A percentile compares a stretch with the other conserved stretches of the same genome.
phyloP scores from a whole-genome alignment of 2,113 vertebrate genomes.

The Eretmochelys imbricata region DNA sequence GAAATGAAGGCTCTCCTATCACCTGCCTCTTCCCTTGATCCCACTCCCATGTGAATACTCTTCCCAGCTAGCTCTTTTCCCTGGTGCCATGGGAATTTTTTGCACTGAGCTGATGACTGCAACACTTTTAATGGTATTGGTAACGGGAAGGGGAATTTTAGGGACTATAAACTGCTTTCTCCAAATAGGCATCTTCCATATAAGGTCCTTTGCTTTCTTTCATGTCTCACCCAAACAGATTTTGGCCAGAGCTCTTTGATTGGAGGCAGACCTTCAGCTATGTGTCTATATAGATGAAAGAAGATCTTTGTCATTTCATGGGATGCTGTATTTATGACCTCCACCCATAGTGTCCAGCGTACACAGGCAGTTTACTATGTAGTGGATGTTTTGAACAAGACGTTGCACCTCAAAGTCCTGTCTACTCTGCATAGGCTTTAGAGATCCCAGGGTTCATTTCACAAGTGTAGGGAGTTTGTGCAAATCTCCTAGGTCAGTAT shows the following conservation, averaged over 20 bases:
- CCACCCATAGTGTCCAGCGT: neutral
- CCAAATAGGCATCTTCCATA: neutral
- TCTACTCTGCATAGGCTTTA: neutral
- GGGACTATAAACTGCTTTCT: too few relatives aligned
- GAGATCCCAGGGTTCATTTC: neutral
- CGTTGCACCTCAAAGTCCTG: neutral
- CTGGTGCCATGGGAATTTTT: too few relatives aligned
- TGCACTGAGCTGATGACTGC: too few relatives aligned
- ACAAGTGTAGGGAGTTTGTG: neutral
- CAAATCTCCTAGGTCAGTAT: neutral
- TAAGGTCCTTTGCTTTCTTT: neutral
- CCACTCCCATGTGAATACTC: too few relatives aligned
- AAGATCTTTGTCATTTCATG: neutral
- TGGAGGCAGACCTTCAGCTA: neutral
- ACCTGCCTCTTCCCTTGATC: too few relatives aligned
- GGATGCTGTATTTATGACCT: neutral
- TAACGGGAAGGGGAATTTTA: too few relatives aligned
- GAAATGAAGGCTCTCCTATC: too few relatives aligned
- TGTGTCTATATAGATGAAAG: constrained; percentile 5
- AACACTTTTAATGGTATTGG: too few relatives aligned
- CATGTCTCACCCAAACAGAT: neutral
- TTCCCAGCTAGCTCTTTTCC: too few relatives aligned
- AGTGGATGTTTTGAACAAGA: neutral
- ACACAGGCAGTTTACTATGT: neutral
- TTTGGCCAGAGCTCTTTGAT: neutral